phyloP scores from a whole-genome alignment of 2,888 invertebrate genomes.

The Dasysyrphus albostriatus region DNA sequence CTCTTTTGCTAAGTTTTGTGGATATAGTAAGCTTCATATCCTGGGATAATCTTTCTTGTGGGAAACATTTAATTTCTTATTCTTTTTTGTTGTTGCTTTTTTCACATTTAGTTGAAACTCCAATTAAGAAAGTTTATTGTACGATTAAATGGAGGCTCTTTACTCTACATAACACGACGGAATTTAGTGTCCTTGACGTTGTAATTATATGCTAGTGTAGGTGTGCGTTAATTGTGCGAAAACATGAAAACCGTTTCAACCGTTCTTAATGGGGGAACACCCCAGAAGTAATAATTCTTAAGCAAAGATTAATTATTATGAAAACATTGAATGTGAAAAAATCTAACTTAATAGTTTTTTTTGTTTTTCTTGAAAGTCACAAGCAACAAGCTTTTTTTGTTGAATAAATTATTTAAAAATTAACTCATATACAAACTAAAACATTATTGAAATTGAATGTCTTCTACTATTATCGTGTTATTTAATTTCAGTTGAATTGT shows the following conservation, averaged over 20 bases:
- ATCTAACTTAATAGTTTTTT: neutral
- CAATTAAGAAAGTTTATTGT: slow-evolving; percentile 7
- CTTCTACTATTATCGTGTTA: too few relatives aligned
- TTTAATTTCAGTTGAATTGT: too few relatives aligned
- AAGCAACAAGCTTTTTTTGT: too few relatives aligned
- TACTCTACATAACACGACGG: neutral
- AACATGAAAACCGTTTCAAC: neutral
- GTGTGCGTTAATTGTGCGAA: neutral
- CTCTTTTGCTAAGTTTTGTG: slow-evolving; percentile 6
- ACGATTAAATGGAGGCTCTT: slow-evolving; percentile 4
- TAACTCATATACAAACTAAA: too few relatives aligned
- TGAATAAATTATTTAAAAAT: too few relatives aligned
- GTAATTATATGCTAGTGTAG: neutral
- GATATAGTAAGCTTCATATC: slow-evolving; percentile 18
- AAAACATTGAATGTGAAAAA: neutral
- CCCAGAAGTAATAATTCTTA: neutral
- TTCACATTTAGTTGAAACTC: slow-evolving; percentile 3
- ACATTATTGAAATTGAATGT: too few relatives aligned
- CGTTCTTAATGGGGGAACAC: neutral
- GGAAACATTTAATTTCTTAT: slow-evolving; percentile 8
- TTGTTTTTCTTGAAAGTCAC: too few relatives aligned
- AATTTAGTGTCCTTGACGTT: slow-evolving; percentile 6
- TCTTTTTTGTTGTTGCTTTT: neutral
- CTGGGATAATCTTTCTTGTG: slow-evolving; percentile 16
- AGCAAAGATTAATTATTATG: neutral